These are phyloP conservation scores for Caenorhabditis sinica DNA, from an alignment of 2,888 invertebrate genomes.

Conservation along the genomic window DNA sequence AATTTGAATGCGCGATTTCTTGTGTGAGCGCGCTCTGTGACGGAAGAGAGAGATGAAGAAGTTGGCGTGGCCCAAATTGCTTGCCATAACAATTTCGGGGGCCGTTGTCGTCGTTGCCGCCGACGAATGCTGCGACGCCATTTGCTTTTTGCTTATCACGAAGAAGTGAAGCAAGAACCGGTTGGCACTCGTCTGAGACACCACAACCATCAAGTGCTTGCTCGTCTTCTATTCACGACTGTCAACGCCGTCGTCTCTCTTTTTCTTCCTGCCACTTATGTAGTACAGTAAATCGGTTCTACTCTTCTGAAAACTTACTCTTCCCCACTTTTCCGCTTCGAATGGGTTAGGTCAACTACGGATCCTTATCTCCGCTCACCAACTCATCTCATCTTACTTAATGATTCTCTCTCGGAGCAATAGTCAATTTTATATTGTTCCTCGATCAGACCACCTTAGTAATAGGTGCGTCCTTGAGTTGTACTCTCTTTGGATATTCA, in stretches of 20 bases:
- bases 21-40: slow-evolving; percentile 52
- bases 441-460: neutral
- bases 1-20: slow-evolving; percentile 62
- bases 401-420: slow-evolving; percentile 15
- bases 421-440: neutral
- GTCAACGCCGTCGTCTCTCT: slow-evolving; percentile 40
- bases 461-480: neutral
- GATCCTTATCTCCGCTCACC: slow-evolving; percentile 1
- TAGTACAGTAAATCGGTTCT: slow-evolving; percentile 41
- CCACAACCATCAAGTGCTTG: slow-evolving; percentile 53
- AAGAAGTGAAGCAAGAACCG: slow-evolving; percentile 64
- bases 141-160: slow-evolving; percentile 64
- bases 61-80: slow-evolving; percentile 51
- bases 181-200: slow-evolving; percentile 60
- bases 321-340: neutral
- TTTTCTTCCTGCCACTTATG: slow-evolving; percentile 40
- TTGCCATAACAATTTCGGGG: slow-evolving; percentile 65
- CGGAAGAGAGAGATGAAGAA: slow-evolving; percentile 32
- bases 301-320: slow-evolving; percentile 20
- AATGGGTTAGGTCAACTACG: neutral
- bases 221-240: slow-evolving; percentile 52
- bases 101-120: slow-evolving; percentile 36
- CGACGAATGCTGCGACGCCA: slow-evolving; percentile 54
- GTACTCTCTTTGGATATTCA: neutral
- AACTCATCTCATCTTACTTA: neutral